Evolutionary conservation across 2,797 vertebrate genomes (phyloP).

Genomic region (Pangasius djambal): DNA sequence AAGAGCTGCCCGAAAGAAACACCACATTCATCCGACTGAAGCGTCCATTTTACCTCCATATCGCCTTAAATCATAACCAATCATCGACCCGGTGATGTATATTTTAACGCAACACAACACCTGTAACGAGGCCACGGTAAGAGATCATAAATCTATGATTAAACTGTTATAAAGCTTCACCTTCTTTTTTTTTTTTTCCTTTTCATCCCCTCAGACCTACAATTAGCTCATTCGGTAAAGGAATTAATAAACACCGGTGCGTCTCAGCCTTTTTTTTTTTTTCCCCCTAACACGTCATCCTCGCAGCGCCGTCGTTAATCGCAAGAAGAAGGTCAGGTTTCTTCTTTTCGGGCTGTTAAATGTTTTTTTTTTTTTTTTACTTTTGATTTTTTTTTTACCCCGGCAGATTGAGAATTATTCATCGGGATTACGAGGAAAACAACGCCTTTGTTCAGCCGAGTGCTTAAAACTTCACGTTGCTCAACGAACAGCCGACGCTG

Average conservation of each 20-base stretch:
- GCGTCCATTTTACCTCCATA: neutral
- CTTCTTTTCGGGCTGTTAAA: slow-evolving; percentile 36
- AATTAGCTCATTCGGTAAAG: neutral
- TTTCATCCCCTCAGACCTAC: neutral
- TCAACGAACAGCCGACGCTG: neutral
- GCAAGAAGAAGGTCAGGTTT: slow-evolving; percentile 65
- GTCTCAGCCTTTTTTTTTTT: slow-evolving; percentile 50
- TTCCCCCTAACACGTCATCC: slow-evolving; percentile 55
- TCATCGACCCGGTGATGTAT: neutral
- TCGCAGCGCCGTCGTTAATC: slow-evolving; percentile 42
- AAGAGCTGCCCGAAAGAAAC: no score
- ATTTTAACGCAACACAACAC: neutral
- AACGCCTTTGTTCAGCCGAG: slow-evolving; percentile 54
- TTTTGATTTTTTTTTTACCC: slow-evolving; percentile 17
- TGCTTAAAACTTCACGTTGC: slow-evolving; percentile 8
- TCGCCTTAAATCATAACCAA: neutral
- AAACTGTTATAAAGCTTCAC: neutral
- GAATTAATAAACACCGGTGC: neutral
- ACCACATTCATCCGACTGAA: neutral
- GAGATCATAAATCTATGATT: neutral
- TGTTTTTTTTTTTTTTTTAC: neutral
- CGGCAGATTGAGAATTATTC: slow-evolving; percentile 60
- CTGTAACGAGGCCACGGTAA: neutral
- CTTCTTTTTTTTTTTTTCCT: neutral
- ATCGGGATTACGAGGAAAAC: slow-evolving; percentile 62